A percentile compares a stretch with the other conserved stretches of the same genome.
Evolutionary conservation across 2,797 vertebrate genomes (phyloP).

Genomic region (Cuculus canorus): DNA sequence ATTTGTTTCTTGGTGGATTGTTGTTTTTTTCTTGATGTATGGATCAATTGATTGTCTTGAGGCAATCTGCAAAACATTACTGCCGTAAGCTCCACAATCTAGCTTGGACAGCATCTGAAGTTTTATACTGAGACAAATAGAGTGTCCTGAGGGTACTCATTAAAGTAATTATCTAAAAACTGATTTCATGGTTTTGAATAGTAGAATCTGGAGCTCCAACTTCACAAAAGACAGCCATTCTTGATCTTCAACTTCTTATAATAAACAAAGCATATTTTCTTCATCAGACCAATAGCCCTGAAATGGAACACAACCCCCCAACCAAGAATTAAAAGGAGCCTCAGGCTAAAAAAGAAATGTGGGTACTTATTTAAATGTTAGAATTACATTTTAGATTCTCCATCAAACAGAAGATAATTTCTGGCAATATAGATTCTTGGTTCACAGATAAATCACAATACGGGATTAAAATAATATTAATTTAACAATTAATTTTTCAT

Average conservation of each 20-base stretch:
- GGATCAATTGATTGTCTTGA: background rate
- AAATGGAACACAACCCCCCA: no score
- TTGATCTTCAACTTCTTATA: background rate
- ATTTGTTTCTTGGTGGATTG: no score
- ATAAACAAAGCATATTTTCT: background rate
- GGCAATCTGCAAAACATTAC: background rate
- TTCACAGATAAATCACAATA: background rate
- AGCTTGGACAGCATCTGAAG: background rate
- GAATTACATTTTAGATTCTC: background rate
- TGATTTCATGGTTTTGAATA: background rate
- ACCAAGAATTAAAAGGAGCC: background rate
- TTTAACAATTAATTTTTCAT: background rate
- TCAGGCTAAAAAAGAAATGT: background rate
- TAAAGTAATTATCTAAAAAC: background rate
- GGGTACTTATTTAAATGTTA: background rate
- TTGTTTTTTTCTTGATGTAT: background rate
- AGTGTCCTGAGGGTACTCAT: background rate
- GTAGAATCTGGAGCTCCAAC: background rate
- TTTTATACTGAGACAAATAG: background rate
- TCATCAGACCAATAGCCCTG: background rate
- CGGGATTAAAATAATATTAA: background rate
- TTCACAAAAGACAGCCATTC: background rate
- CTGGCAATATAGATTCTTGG: background rate
- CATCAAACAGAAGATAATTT: background rate
- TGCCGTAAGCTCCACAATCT: background rate